Evolutionary conservation across 2,888 invertebrate species (phyloP).

Genomic region (Chirona hameri): DNA sequence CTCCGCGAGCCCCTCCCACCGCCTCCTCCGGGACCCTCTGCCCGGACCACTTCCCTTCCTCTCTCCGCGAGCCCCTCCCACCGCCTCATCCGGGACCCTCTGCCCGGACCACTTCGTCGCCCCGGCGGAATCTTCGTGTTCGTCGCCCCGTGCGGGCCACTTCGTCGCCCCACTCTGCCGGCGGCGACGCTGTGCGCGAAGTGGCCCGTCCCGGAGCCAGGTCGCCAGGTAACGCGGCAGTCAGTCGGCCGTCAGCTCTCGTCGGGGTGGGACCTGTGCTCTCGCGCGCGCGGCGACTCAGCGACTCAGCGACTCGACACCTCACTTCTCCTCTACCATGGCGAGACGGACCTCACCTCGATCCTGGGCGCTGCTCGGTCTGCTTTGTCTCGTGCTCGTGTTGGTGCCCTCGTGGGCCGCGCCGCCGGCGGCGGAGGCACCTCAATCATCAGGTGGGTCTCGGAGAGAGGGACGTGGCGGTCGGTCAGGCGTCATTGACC

Average conservation of each 20-base stretch:
- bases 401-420: background rate
- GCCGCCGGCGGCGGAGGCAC: background rate
- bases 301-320: background rate
- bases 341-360: background rate
- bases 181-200: slow-evolving; percentile 1
- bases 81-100: background rate
- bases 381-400: background rate
- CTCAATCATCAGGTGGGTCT: background rate
- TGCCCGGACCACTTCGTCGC: background rate
- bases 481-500: too few species aligned
- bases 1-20: too few species aligned
- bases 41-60: too few species aligned
- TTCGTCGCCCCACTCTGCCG: background rate
- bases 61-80: background rate
- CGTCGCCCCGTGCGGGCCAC: background rate
- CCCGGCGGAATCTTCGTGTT: too few species aligned
- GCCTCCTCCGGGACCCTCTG: too few species aligned
- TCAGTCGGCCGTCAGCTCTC: background rate
- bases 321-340: background rate
- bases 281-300: background rate
- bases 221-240: background rate
- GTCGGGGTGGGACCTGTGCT: background rate
- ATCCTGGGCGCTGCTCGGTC: background rate
- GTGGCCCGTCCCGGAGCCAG: background rate
- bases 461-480: too few species aligned